These are phyloP conservation scores for Erythrocercus mccallii DNA, from an alignment of 2,113 vertebrate species.

Conservation along the genomic window DNA sequence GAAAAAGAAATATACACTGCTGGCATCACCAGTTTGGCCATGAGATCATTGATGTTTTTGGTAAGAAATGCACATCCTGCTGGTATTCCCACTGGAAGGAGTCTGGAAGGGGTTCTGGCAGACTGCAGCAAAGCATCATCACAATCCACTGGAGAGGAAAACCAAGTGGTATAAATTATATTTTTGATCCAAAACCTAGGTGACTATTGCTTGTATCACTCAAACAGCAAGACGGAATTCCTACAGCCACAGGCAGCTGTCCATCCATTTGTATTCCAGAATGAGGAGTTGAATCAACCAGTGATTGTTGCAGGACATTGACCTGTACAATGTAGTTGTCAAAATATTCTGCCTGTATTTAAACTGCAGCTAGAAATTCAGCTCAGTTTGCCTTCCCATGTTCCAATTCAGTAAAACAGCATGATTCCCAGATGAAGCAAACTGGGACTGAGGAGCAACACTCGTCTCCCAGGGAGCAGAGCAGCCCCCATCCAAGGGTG, in stretches of 20 bases:
- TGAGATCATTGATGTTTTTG: no score
- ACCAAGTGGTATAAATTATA: fast-evolving
- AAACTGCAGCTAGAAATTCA: not conserved
- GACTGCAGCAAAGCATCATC: not conserved
- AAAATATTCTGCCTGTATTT: not conserved
- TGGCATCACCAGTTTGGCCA: not conserved
- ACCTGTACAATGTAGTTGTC: not conserved
- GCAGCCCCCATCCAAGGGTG: not conserved
- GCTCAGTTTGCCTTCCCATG: not conserved
- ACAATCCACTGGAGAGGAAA: not conserved
- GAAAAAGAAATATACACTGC: not conserved
- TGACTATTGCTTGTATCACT: not conserved
- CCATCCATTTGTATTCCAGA: conserved; percentile 38
- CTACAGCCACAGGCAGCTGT: not conserved
- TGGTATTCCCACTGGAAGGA: not conserved
- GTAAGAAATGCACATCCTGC: not conserved
- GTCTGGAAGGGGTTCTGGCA: not conserved
- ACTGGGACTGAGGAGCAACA: fast-evolving
- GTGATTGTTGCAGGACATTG: not conserved
- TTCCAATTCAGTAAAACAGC: not conserved
- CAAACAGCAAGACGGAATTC: not conserved
- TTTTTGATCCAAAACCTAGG: not conserved
- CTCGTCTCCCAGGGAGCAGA: not conserved
- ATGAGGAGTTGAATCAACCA: conserved; percentile 72
- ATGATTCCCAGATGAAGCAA: not conserved